Percentiles rank a stretch among this genome's conserved stretches.
Conservation (phyloP, 37 sponge, comb jelly and placozoan species). For the Tethya wilhelma region DNA sequence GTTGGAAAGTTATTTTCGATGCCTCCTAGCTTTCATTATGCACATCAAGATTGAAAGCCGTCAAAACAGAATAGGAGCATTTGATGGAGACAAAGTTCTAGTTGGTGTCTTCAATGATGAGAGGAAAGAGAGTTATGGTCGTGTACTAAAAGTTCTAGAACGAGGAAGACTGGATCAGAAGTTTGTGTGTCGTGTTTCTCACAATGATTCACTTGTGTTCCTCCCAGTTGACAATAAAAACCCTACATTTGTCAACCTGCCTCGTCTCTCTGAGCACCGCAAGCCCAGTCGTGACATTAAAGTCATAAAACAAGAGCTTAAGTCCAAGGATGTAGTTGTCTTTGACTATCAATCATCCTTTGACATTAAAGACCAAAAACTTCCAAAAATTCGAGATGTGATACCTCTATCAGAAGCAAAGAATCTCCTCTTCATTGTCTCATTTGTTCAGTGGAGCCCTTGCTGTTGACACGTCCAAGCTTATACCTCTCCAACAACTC, state of each 20-base stretch:
- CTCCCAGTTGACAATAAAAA: constrained; percentile 53
- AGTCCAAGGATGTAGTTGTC: constrained; percentile 41
- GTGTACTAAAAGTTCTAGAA: constrained; percentile 33
- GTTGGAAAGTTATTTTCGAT: no score
- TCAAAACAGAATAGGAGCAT: constrained; percentile 65
- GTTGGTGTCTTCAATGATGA: constrained; percentile 30
- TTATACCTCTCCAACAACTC: constrained; percentile 40
- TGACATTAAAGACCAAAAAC: neutral
- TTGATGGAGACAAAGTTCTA: constrained; percentile 64
- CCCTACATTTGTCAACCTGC: constrained; percentile 68
- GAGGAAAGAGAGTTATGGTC: constrained; percentile 33
- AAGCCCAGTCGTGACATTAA: neutral
- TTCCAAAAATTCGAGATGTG: constrained; percentile 49
- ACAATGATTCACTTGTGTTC: constrained; percentile 42
- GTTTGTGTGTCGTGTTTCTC: constrained; percentile 59
- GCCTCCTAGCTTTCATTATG: no score
- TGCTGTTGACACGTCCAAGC: constrained; percentile 14
- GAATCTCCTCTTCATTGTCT: constrained; percentile 42
- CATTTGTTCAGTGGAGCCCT: constrained; percentile 35
- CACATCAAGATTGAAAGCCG: constrained; percentile 38
- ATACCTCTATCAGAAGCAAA: constrained; percentile 56
- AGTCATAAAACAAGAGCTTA: constrained; percentile 9
- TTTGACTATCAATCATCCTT: constrained; percentile 37
- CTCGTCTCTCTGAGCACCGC: constrained; percentile 46
- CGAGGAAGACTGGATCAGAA: constrained; percentile 16